These are phyloP conservation scores for Hypanus sabinus DNA, from an alignment of 2,113 vertebrate species.

Conservation along the genomic window DNA sequence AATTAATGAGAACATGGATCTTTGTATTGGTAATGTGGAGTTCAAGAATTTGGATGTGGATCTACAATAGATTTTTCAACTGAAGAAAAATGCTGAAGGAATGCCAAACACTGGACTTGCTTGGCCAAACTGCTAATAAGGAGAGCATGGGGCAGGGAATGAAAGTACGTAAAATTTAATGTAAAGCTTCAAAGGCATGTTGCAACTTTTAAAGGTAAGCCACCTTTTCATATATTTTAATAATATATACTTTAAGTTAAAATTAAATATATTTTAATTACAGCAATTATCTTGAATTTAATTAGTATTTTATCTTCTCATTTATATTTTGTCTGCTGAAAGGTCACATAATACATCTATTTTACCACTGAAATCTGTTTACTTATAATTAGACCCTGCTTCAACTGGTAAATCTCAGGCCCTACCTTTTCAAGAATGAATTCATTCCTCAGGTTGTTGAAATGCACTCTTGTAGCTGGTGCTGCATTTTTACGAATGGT, in stretches of 20 bases:
- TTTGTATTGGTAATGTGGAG: background rate
- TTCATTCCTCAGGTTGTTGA: background rate
- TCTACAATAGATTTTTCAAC: background rate
- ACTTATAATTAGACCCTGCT: background rate
- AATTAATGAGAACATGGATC: background rate
- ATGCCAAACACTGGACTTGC: background rate
- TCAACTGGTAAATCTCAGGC: background rate
- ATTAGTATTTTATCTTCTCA: constrained; percentile 1
- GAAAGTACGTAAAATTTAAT: background rate
- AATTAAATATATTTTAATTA: constrained; percentile 27
- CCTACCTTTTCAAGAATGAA: background rate
- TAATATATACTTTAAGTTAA: background rate
- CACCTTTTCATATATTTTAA: background rate
- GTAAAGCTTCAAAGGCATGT: background rate
- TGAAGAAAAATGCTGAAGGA: background rate
- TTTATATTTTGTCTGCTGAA: background rate
- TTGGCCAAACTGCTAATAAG: too few species aligned
- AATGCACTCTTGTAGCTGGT: background rate
- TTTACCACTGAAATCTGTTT: background rate
- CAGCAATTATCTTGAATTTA: background rate
- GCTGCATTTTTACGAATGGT: background rate
- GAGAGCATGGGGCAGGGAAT: background rate
- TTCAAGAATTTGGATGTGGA: background rate
- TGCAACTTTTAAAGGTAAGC: background rate
- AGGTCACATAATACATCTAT: background rate